Evolutionary conservation across 2,113 vertebrate genomes (phyloP).

Genomic region (Vanacampus margaritifer): DNA sequence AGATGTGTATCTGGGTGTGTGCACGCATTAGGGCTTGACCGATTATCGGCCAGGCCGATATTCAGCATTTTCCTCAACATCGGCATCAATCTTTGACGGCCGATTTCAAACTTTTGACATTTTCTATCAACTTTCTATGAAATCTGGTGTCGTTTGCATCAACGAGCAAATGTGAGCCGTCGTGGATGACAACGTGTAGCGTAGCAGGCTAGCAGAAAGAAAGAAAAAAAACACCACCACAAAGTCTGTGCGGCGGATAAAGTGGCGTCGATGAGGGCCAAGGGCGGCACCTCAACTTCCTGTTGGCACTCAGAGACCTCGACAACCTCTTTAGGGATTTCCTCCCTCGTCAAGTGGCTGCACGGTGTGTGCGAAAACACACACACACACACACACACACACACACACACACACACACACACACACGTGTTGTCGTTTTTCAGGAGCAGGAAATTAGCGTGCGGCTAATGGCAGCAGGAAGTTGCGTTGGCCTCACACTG

Average conservation of each 20-base stretch:
- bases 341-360: constrained; percentile 13
- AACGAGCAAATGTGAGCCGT: no score
- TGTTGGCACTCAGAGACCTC: constrained; percentile 6
- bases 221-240: background rate
- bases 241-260: background rate
- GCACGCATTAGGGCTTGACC: background rate
- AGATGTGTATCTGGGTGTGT: background rate
- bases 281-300: constrained; percentile 17
- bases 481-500: background rate
- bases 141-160: background rate
- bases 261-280: background rate
- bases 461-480: constrained; percentile 1
- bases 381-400: background rate
- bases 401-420: background rate
- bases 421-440: background rate
- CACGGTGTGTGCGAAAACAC: background rate
- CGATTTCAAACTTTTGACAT: no score
- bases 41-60: no score
- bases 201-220: no score
- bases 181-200: no score
- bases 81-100: no score
- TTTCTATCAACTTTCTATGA: no score
- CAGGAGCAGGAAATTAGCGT: constrained; percentile 21
- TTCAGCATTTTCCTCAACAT: no score
- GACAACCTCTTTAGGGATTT: constrained; percentile 30